These are phyloP conservation scores for Clavelina lepadiformis DNA, from an alignment of 23 tunicate species.

Conservation along the genomic window DNA sequence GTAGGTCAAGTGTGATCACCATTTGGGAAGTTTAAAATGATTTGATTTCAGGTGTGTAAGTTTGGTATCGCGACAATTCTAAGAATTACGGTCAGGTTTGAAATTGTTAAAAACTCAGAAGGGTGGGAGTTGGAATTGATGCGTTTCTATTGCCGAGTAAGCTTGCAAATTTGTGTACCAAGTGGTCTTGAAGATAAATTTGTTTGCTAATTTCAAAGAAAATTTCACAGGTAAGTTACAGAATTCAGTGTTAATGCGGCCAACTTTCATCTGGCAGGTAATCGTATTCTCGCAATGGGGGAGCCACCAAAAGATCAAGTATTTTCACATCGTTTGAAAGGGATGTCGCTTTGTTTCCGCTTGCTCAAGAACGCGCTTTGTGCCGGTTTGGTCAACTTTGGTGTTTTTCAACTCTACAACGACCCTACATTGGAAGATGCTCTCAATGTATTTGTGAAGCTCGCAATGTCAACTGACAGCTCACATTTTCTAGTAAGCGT, in stretches of 20 bases:
- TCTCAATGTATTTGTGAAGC: conserved; percentile 74
- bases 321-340: conserved; percentile 87
- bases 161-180: too few species aligned
- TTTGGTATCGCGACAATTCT: too few species aligned
- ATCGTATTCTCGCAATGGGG: conserved; percentile 37
- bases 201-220: too few species aligned
- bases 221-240: too few species aligned
- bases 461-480: conserved; percentile 53
- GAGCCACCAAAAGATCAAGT: conserved; percentile 83
- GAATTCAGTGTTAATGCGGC: too few species aligned
- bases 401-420: conserved; percentile 91
- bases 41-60: too few species aligned
- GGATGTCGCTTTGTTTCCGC: conserved; percentile 66
- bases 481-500: conserved; percentile 49
- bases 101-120: too few species aligned
- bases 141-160: too few species aligned
- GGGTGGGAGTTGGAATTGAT: too few species aligned
- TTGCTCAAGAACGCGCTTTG: conserved; percentile 78
- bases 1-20: conserved; percentile 42
- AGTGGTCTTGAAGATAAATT: too few species aligned
- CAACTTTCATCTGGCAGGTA: conserved; percentile 15
- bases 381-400: conserved; percentile 88
- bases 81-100: too few species aligned
- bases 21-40: too few species aligned
- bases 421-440: conserved; percentile 87